Evolutionary conservation across 2,797 vertebrate genomes (phyloP).

Genomic region (Malacoctenus gilli): DNA sequence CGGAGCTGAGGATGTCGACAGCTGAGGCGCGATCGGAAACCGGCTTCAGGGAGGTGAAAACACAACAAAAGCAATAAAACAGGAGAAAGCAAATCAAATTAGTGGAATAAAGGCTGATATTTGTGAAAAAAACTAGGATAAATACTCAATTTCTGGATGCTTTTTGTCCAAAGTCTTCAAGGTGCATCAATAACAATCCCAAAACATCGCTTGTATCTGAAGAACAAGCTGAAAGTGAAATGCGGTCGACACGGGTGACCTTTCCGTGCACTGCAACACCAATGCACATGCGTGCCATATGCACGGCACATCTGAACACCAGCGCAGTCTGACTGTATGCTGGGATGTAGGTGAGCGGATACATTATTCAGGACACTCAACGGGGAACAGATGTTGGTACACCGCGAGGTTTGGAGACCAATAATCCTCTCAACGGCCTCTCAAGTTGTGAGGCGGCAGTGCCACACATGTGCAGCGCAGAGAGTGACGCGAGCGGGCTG

Average conservation of each 20-base stretch:
- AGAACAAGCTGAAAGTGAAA: constrained; percentile 1
- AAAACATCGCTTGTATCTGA: no score
- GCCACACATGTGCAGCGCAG: constrained; percentile 1
- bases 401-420: constrained; percentile 16
- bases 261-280: background rate
- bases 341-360: constrained; percentile 55
- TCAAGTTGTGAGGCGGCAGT: constrained; percentile 11
- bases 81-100: no score
- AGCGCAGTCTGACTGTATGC: constrained; percentile 1
- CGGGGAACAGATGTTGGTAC: constrained; percentile 58
- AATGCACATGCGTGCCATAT: background rate
- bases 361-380: constrained; percentile 42
- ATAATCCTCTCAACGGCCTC: constrained; percentile 25
- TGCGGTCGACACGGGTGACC: background rate
- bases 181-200: no score
- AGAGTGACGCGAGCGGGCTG: background rate
- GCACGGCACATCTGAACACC: constrained; percentile 15
- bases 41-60: background rate
- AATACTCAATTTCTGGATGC: no score
- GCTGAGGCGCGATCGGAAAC: background rate
- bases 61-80: no score
- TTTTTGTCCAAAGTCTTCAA: no score
- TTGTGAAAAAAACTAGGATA: no score
- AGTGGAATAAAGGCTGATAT: no score
- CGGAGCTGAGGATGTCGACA: background rate